A percentile compares a stretch with the other conserved stretches of the same genome.
Conservation (phyloP, 2,888 invertebrate species). For the Plebejus argus region DNA sequence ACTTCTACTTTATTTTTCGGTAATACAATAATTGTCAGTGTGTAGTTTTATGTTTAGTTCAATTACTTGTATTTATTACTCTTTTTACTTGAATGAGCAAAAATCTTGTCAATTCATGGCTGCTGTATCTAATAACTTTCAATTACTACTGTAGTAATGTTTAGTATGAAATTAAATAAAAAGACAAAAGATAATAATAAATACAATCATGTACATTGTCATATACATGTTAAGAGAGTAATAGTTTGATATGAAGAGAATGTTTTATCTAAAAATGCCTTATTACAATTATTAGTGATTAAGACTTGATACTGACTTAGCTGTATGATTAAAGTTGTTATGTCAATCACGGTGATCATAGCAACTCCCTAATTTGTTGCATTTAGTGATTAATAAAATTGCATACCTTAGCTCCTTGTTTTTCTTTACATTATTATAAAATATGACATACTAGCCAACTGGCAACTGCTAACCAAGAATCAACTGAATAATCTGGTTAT, state of each 20-base stretch:
- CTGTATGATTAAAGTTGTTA: constrained; percentile 67
- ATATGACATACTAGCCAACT: no score
- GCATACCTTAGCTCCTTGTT: constrained; percentile 71
- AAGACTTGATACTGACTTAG: constrained; percentile 79
- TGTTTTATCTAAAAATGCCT: constrained; percentile 80
- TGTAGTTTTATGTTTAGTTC: neutral
- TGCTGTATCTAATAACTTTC: constrained; percentile 64
- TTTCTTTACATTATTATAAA: constrained; percentile 47
- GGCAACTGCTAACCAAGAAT: no score
- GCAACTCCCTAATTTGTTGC: constrained; percentile 78
- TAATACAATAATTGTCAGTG: neutral
- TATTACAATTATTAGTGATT: constrained; percentile 76
- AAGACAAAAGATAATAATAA: constrained; percentile 62
- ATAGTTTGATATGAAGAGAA: constrained; percentile 79
- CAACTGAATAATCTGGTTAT: no score
- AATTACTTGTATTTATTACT: neutral
- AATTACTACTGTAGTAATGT: constrained; percentile 64
- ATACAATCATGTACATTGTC: constrained; percentile 65
- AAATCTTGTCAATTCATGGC: constrained; percentile 69
- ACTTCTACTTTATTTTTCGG: neutral
- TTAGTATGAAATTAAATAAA: constrained; percentile 67
- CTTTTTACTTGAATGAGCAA: constrained; percentile 28
- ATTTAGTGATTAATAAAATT: constrained; percentile 80
- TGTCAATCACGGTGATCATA: constrained; percentile 66
- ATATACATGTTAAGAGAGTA: constrained; percentile 62